Percentiles rank a stretch among this genome's conserved stretches.
phyloP scores from a whole-genome alignment of 2,113 vertebrate genomes.

The Ailuropoda melanoleuca region DNA sequence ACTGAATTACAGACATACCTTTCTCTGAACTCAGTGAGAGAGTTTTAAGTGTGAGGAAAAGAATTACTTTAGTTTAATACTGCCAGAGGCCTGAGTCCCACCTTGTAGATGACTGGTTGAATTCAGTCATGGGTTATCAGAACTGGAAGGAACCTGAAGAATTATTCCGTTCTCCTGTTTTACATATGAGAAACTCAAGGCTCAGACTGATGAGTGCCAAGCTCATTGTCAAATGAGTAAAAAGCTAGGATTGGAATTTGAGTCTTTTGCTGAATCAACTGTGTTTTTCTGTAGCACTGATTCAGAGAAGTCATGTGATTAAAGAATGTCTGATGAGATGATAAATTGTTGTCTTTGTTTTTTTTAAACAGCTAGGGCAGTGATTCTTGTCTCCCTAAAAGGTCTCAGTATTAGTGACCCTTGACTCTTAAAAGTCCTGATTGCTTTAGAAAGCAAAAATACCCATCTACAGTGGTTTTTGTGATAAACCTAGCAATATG shows the following conservation, averaged over 20 bases:
- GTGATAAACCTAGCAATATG: not conserved
- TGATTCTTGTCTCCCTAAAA: slow-evolving; percentile 20
- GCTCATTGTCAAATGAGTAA: not conserved
- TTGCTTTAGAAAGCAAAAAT: slow-evolving; percentile 25
- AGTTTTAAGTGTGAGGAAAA: slow-evolving; percentile 7
- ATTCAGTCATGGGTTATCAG: not conserved
- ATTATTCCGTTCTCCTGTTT: slow-evolving; percentile 6
- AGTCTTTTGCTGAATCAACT: slow-evolving; percentile 37
- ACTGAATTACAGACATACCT: not conserved
- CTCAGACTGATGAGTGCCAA: not conserved
- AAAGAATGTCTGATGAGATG: not conserved
- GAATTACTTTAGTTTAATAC: not conserved
- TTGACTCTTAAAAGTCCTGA: not conserved
- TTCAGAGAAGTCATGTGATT: slow-evolving; percentile 7
- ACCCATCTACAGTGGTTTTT: slow-evolving; percentile 26
- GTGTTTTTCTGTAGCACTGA: slow-evolving; percentile 16
- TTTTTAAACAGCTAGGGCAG: not conserved
- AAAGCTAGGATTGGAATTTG: slow-evolving; percentile 35
- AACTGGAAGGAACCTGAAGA: slow-evolving; percentile 16
- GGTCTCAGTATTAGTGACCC: not conserved
- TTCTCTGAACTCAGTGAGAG: slow-evolving; percentile 2
- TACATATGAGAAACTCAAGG: not conserved
- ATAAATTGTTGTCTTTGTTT: not conserved
- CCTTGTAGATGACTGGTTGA: not conserved
- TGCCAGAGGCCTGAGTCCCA: not conserved